Percentiles rank a stretch among this genome's conserved stretches.
Evolutionary conservation across 2,113 vertebrate species (phyloP).

Genomic region (Hymenochirus boettgeri): DNA sequence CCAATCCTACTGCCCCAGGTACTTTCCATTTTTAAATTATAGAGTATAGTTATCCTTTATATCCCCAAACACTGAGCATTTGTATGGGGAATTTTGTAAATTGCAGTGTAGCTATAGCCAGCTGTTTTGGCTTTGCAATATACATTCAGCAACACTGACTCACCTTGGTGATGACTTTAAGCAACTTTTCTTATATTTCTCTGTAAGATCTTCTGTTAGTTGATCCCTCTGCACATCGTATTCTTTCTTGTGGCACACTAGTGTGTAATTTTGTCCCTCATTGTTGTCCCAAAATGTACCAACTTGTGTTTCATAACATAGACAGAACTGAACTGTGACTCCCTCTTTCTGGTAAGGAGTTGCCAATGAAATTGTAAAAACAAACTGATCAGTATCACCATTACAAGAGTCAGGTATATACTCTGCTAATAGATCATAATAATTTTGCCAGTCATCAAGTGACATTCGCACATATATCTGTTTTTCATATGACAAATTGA

Average conservation of each 20-base stretch:
- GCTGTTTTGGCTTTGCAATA: too few relatives aligned
- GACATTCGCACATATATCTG: slow-evolving; percentile 75
- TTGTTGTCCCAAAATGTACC: slow-evolving; percentile 94
- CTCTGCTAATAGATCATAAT: slow-evolving; percentile 82
- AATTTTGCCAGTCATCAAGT: slow-evolving; percentile 77
- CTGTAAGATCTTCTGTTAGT: slow-evolving; percentile 55
- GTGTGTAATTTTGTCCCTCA: slow-evolving; percentile 75
- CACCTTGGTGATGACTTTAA: slow-evolving; percentile 79
- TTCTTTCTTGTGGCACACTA: slow-evolving; percentile 79
- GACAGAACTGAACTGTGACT: slow-evolving; percentile 81
- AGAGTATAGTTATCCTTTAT: too few relatives aligned
- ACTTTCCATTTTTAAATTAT: too few relatives aligned
- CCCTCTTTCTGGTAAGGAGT: slow-evolving; percentile 76
- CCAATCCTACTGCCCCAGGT: too few relatives aligned
- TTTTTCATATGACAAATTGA: slow-evolving; percentile 87
- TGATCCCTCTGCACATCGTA: slow-evolving; percentile 51
- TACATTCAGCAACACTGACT: slow-evolving; percentile 46
- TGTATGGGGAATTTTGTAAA: too few relatives aligned
- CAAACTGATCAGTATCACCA: slow-evolving; percentile 81
- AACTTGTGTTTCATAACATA: slow-evolving; percentile 79
- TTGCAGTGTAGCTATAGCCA: too few relatives aligned
- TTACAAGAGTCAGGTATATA: slow-evolving; percentile 88
- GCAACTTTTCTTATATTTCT: slow-evolving; percentile 81
- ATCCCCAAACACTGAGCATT: too few relatives aligned
- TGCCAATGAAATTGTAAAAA: slow-evolving; percentile 76